Base-by-base conservation (phyloP, 2,113 vertebrate species). In the Pangasianodon hypophthalmus region DNA sequence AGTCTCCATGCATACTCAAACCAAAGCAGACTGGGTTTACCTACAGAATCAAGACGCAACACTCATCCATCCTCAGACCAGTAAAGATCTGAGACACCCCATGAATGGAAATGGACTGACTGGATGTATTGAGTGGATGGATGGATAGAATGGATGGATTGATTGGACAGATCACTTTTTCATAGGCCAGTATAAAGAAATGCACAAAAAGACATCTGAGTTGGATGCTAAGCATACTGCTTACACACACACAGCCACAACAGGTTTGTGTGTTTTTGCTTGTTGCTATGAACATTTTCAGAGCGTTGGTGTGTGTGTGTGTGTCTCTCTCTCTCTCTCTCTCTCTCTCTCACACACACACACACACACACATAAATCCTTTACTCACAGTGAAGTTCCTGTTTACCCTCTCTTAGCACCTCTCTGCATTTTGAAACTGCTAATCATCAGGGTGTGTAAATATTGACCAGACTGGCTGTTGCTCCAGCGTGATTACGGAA, bases 391-490 rank as follows among this genome's bases (percentile, higher is more conserved):
- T 58, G 41, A 82, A 60, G 32, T n/a, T 41, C 21, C 80, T 88
- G 69, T 82, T 88, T 84, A 48, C 56, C 26, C 26, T 82, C 37
- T 48, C 71, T 90, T 81, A 67, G 52, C 75, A 88, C 46, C 32
- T 67, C 77, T 87, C 13, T 80, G 77, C 24, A 10, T 0, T 48
- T 79, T 26, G 44, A 2, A 48, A 5, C 46, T 58, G 48, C 58
- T 62, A 92, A 94, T 93, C 88, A 89, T 71, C 7, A 62, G 41
- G 56, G 90, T 90, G 89, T 90, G 92, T 93, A 94, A 94, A 95
- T 94, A 94, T 94, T 94, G 93, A 92, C 92, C 44, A 88, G 18
- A 86, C 87, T 89, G 24, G 56, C 85, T 89, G 37, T 88, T 62
- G n/a, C 14, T 2, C 29, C 21, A 16, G 5, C 9, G 21, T 46